phyloP scores from a whole-genome alignment of 2,113 vertebrate genomes.

The Esox niger region DNA sequence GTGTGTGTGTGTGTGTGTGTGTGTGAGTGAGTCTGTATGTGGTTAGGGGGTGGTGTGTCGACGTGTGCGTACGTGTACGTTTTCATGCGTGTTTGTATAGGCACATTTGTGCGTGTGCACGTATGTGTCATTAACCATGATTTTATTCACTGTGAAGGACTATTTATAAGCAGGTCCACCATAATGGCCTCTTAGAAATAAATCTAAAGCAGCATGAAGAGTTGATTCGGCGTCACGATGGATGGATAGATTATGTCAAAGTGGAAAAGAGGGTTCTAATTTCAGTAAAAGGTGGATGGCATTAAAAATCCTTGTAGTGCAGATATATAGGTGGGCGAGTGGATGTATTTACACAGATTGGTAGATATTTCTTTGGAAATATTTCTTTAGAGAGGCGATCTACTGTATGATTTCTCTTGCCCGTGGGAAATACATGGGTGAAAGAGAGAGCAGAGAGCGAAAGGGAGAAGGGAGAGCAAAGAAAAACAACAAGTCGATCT shows the following conservation, averaged over 20 bases:
- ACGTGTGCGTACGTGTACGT: slow-evolving; percentile 3
- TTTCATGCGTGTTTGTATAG: not conserved
- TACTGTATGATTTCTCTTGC: slow-evolving; percentile 32
- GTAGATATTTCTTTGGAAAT: slow-evolving; percentile 28
- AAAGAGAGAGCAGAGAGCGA: slow-evolving; percentile 12
- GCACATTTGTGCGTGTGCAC: slow-evolving; percentile 10
- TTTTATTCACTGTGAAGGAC: too few species aligned
- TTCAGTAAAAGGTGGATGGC: too few species aligned
- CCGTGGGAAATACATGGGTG: slow-evolving; percentile 38
- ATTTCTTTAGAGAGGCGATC: slow-evolving; percentile 28
- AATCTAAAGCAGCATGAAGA: not conserved
- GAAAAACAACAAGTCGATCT: slow-evolving; percentile 35
- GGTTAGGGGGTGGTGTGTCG: not conserved
- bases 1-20: slow-evolving; percentile 6
- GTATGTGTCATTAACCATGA: not conserved
- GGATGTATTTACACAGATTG: too few species aligned
- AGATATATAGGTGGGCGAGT: too few species aligned
- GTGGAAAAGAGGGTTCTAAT: too few species aligned
- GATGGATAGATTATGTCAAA: too few species aligned
- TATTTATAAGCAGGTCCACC: too few species aligned
- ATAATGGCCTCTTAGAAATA: not conserved
- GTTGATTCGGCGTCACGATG: too few species aligned
- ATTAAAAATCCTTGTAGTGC: too few species aligned
- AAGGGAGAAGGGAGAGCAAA: not conserved
- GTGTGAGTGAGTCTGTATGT: slow-evolving; percentile 9